Conservation (phyloP, 2,888 invertebrate genomes). For the Dimorphilus gyrociliatus region DNA sequence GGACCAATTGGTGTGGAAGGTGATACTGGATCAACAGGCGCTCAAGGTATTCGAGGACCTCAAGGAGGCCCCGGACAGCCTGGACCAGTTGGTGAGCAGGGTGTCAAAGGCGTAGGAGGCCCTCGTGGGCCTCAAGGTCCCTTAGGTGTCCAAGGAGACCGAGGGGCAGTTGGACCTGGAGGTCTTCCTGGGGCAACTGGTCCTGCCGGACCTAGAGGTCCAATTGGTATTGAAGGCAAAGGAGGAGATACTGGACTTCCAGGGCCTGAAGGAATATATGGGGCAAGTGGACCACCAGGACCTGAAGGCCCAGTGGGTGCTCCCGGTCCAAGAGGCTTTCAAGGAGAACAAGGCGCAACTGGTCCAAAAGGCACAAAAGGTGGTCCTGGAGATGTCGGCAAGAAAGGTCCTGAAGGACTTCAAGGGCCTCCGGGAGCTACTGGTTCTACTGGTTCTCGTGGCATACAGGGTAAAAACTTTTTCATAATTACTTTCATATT, state of each 20-base stretch:
- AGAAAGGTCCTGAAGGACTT: neutral
- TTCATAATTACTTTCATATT: neutral
- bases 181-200: neutral
- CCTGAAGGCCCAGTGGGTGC: neutral
- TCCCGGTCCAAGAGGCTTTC: neutral
- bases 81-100: neutral
- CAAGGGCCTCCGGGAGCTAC: neutral
- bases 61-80: neutral
- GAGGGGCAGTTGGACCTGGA: neutral
- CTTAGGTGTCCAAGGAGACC: neutral
- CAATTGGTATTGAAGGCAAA: neutral
- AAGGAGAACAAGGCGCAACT: neutral
- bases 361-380: neutral
- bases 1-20: neutral
- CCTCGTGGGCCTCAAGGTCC: neutral
- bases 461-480: neutral
- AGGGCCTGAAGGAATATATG: neutral
- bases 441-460: neutral
- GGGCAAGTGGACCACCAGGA: neutral
- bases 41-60: neutral
- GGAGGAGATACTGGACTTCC: neutral
- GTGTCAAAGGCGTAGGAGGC: neutral
- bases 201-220: neutral
- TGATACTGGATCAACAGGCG: neutral
- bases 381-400: neutral